A percentile compares a stretch with the other conserved stretches of the same genome.
Evolutionary conservation across 2,797 vertebrate species (phyloP).

Genomic region (Eupleurogrammus muticus): DNA sequence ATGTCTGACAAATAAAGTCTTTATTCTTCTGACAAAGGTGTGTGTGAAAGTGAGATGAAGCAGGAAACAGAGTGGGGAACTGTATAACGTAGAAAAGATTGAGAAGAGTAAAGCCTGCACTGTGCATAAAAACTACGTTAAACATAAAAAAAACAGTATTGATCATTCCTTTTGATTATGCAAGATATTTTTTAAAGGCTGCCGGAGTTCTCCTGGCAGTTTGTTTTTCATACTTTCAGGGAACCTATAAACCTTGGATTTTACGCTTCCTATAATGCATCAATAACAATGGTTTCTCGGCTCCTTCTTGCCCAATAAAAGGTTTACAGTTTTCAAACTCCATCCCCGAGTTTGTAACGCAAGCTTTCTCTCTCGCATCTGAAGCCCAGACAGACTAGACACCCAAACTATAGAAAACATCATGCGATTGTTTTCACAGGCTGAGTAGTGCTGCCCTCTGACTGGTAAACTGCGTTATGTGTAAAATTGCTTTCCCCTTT

Average conservation of each 20-base stretch:
- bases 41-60: background rate
- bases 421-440: background rate
- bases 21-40: background rate
- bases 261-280: background rate
- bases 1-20: conserved; percentile 10
- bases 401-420: background rate
- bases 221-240: no score
- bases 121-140: no score
- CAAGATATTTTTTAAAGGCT: background rate
- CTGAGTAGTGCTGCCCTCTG: background rate
- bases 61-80: background rate
- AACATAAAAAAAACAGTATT: background rate
- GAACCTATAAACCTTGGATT: background rate
- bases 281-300: no score
- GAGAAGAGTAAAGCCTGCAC: background rate
- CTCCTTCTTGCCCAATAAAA: background rate
- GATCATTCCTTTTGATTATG: background rate
- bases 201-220: no score
- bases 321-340: no score
- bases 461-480: no score
- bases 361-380: background rate
- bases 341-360: background rate
- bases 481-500: no score
- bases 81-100: background rate
- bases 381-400: background rate